Evolutionary conservation across 2,113 vertebrate genomes (phyloP).

Genomic region (Epinephelus lanceolatus): DNA sequence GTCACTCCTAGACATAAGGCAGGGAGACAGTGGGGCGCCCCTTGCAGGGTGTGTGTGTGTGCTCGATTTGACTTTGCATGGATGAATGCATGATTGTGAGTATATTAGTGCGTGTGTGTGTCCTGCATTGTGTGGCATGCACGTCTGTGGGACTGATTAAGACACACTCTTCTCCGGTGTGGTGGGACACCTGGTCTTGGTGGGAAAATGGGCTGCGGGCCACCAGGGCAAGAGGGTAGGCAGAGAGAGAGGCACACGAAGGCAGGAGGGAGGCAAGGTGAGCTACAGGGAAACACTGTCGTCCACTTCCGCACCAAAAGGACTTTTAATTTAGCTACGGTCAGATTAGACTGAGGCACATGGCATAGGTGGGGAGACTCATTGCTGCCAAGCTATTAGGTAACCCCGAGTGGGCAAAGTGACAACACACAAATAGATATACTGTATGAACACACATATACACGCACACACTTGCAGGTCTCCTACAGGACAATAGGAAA

Average conservation of each 20-base stretch:
- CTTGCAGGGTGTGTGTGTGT: constrained; percentile 43
- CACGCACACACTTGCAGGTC: constrained; percentile 29
- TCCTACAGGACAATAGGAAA: not conserved
- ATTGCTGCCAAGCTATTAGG: constrained; percentile 73
- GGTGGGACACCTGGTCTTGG: constrained; percentile 82
- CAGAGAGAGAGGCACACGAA: constrained; percentile 49
- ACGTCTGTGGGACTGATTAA: constrained; percentile 72
- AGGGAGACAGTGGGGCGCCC: constrained; percentile 68
- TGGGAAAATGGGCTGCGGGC: constrained; percentile 77
- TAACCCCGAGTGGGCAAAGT: constrained; percentile 67
- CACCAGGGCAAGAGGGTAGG: constrained; percentile 72
- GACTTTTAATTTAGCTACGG: constrained; percentile 83
- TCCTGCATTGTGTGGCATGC: not conserved
- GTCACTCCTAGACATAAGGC: constrained; percentile 81
- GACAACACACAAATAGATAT: constrained; percentile 62
- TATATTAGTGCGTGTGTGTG: constrained; percentile 8
- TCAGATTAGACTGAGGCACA: constrained; percentile 73
- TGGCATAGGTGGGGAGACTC: constrained; percentile 66
- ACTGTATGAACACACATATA: constrained; percentile 13
- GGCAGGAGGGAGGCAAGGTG: constrained; percentile 62
- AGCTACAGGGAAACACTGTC: constrained; percentile 68
- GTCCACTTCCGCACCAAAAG: constrained; percentile 80
- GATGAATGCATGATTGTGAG: constrained; percentile 39
- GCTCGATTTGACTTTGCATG: constrained; percentile 63
- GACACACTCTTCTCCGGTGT: constrained; percentile 69